Base-by-base conservation (phyloP, 92 coral and sea anemone species). In the Umimayanthus chanpuru region DNA sequence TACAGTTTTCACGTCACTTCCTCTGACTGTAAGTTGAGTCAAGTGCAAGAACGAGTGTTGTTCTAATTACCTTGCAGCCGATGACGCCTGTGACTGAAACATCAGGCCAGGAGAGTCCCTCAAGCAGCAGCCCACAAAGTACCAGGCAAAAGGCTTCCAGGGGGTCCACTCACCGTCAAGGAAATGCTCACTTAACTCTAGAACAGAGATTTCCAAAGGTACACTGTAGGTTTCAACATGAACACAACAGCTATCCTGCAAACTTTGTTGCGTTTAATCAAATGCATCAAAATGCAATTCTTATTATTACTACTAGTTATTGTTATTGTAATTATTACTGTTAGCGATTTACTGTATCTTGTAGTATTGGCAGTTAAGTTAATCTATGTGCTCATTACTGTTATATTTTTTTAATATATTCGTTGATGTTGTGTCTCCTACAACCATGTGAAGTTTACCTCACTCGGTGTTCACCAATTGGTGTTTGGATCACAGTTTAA, bases 121-220 rank as follows among this genome's bases (percentile, higher is more conserved):
- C 21, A 11, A 4, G 8, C 66, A 78, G 61, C 41, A 43, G 38
- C 25, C 82, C 82, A 10, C 82, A 78, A 26, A 36, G 64, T 25
- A 25, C 82, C 20, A 78, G 39, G 15, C 82, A 44, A 7, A 78
- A 43, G 82, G 41, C 9, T 66, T 30, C 65, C 40, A 78, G 36
- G 18, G 61, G 64, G 5, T 43, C 32, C 4, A 18, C 9, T 9
- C 61, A 72, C 15, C 76, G 40, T 15, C 76, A 78, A 23, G 82
- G 3, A 78, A 78, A 49, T 28, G 40, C 36, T 2, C 64, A 64
- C 1, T 50, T 89, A 74, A 85, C 95, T 2, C 80, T 94, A 12
- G 97, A 94, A 77, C 97, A 94, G 73, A 82, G 89, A 55, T 94
- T 93, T 53, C 97, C 97, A 2, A 94, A 94, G 88, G 97, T 94